A percentile compares a stretch with the other conserved stretches of the same genome.
Evolutionary conservation across 2,888 invertebrate species (phyloP).

Genomic region (Diadegma fenestrale): DNA sequence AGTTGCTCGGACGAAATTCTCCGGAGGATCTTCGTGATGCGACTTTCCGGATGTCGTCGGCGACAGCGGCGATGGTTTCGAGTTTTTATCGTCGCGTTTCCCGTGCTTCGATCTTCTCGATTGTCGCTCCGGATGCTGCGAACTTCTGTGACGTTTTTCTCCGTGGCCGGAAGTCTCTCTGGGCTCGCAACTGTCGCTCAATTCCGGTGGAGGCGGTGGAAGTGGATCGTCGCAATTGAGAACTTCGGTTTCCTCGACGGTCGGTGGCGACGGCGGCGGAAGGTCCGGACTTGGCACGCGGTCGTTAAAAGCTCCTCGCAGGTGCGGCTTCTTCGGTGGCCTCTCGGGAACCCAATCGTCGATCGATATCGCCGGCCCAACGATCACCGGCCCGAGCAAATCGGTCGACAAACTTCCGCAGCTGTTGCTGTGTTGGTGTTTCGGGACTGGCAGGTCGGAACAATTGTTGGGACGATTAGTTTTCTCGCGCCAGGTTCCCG

Average conservation of each 20-base stretch:
- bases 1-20: constrained; percentile 67
- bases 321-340: constrained; percentile 91
- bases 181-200: constrained; percentile 73
- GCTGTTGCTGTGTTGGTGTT: constrained; percentile 87
- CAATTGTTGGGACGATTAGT: constrained; percentile 69
- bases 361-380: constrained; percentile 88
- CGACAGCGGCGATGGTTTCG: constrained; percentile 73
- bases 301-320: constrained; percentile 85
- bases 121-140: constrained; percentile 74
- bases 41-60: constrained; percentile 69
- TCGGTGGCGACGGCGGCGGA: constrained; percentile 88
- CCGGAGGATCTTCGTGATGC: constrained; percentile 70
- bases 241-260: constrained; percentile 87
- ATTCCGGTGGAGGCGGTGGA: constrained; percentile 88
- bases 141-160: constrained; percentile 74
- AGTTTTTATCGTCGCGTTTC: constrained; percentile 75
- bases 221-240: constrained; percentile 88
- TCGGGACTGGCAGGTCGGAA: constrained; percentile 79
- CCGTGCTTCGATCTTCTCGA: constrained; percentile 78
- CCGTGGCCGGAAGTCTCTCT: constrained; percentile 74
- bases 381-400: constrained; percentile 87
- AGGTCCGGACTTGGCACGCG: constrained; percentile 87
- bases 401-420: constrained; percentile 87
- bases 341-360: constrained; percentile 91
- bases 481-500: constrained; percentile 85